Conservation (phyloP, 92 coral and sea anemone species). For the Epizoanthus illoricatus region DNA sequence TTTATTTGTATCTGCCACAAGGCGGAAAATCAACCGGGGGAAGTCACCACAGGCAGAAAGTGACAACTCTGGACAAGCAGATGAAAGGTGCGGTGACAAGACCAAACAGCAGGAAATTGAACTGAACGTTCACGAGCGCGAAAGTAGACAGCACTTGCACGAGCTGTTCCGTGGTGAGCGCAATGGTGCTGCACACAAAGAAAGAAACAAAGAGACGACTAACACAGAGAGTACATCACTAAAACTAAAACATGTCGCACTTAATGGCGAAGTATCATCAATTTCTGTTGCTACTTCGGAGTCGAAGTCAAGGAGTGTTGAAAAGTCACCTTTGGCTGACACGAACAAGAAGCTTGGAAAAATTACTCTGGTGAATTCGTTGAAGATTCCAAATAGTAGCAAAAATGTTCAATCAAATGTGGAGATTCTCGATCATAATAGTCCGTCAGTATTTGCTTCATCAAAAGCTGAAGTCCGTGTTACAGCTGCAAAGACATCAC, state of each 20-base stretch:
- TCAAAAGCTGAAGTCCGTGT: constrained; percentile 28
- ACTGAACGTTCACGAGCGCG: constrained; percentile 76
- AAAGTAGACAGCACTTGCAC: constrained; percentile 84
- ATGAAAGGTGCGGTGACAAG: constrained; percentile 37
- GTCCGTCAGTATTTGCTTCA: constrained; percentile 64
- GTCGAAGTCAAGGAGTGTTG: constrained; percentile 41
- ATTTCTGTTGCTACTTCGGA: constrained; percentile 53
- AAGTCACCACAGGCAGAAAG: constrained; percentile 48
- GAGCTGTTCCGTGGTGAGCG: constrained; percentile 85
- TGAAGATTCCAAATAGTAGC: neutral
- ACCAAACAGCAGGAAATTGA: constrained; percentile 46
- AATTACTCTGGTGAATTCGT: constrained; percentile 46
- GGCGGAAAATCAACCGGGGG: constrained; percentile 58
- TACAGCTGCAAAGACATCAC: constrained; percentile 40
- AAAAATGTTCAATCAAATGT: constrained; percentile 45
- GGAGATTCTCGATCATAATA: constrained; percentile 63
- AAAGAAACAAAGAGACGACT: constrained; percentile 14
- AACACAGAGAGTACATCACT: constrained; percentile 18
- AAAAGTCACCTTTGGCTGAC: constrained; percentile 16
- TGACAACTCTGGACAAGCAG: constrained; percentile 41
- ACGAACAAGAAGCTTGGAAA: constrained; percentile 40
- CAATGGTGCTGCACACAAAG: constrained; percentile 38
- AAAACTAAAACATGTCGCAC: constrained; percentile 77
- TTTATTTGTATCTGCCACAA: constrained; percentile 89
- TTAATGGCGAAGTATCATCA: constrained; percentile 85